These are phyloP conservation scores for Syngnathoides biaculeatus DNA, from an alignment of 2,113 vertebrate genomes.

Conservation along the genomic window DNA sequence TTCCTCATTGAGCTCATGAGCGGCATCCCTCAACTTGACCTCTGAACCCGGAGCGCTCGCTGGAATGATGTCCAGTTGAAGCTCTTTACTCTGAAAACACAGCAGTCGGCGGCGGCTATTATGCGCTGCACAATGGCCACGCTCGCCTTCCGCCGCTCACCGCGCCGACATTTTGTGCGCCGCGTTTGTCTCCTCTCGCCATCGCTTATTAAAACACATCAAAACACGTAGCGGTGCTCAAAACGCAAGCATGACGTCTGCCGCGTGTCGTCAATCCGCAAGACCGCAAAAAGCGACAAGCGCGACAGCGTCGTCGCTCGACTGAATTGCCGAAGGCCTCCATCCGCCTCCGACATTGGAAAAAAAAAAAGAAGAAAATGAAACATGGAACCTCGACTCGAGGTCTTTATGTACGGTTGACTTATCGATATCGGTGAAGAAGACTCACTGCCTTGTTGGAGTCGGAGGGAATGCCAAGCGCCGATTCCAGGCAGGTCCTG, in stretches of 20 bases:
- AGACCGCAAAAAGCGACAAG: background rate
- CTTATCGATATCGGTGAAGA: background rate
- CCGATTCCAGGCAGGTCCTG: conserved; percentile 92
- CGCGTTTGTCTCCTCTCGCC: conserved; percentile 14
- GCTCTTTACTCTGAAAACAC: conserved; percentile 87
- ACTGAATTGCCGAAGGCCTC: background rate
- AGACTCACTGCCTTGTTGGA: conserved; percentile 94
- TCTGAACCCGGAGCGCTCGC: conserved; percentile 93
- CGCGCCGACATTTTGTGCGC: background rate
- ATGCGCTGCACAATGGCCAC: conserved; percentile 4
- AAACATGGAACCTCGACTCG: background rate
- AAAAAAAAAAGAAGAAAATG: background rate
- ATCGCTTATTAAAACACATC: conserved; percentile 21
- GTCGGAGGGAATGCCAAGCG: conserved; percentile 95
- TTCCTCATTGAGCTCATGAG: conserved; percentile 96
- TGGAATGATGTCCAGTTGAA: conserved; percentile 96
- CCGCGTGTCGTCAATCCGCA: background rate
- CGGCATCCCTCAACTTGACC: conserved; percentile 94
- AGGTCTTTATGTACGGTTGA: background rate
- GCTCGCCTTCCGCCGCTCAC: conserved; percentile 10
- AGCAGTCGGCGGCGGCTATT: conserved; percentile 23
- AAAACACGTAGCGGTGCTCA: too few species aligned
- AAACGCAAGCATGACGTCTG: background rate
- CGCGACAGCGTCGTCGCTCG: background rate
- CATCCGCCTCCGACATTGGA: background rate